Base-by-base conservation (phyloP, 1,140 invertebrate species). In the Chionoecetes opilio region DNA sequence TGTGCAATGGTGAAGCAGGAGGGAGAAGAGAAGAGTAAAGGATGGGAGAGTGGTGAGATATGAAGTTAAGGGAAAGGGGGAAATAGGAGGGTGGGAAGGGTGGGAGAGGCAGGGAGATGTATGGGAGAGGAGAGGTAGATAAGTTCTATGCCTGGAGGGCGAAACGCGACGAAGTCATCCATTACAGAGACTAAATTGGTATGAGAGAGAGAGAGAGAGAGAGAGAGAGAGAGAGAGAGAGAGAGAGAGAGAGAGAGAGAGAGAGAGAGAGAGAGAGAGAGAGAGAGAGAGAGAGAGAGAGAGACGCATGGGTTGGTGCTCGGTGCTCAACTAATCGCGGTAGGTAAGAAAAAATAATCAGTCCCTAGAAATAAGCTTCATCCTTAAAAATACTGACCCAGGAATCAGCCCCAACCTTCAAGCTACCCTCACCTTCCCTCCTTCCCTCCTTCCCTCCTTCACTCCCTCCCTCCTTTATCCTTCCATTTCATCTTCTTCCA, bases 171-270 rank as follows among this genome's bases (percentile, higher is more conserved):
- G n/a, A 75, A 75, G 6, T 75, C n/a, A 75, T 75, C n/a, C 63
- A 75, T 75, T 75, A 75, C 8, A 75, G n/a, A 75, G 63, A 75
- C 63, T 75, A 75, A 75, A 75, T 75, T 75, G 63, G 63, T 75
- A 26, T n/a, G 63, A 75, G 63, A 75, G 63, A 75, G 63, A 75
- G 63, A 75, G 63, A 75, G 63, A 87, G 37, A 87, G 85, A 87
- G 85, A 87, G 32, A 37, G 32, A 34, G 85, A 87, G 85, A 87
- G 32, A 87, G 85, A 34, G 32, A 87, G 32, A 38, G 32, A 37
- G 37, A 87, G 84, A 86, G 84, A 86, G 35, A 86, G 84, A 86
- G 31, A 86, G 35, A 86, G 35, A 34, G 35, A 34, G 31, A 86
- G 31, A 86, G 31, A 86, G 31, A 37, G 35, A 86, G 84, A 32